Evolutionary conservation across 2,888 invertebrate species (phyloP).

Genomic region (Psylliodes chrysocephalus): DNA sequence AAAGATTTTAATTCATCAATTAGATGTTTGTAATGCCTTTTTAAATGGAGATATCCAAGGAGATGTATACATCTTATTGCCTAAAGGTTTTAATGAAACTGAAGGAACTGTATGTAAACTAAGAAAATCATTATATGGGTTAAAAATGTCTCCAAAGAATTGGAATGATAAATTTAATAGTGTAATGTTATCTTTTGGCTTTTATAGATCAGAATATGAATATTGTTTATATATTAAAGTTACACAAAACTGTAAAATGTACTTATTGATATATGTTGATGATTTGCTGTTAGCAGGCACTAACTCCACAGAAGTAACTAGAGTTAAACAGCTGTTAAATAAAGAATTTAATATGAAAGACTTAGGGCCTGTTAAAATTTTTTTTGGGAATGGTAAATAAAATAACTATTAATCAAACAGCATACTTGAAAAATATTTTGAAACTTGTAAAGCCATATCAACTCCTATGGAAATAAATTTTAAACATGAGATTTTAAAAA

Average conservation of each 20-base stretch:
- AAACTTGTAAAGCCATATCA: slow-evolving; percentile 23
- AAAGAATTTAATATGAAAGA: too few relatives aligned
- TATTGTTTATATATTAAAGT: slow-evolving; percentile 28
- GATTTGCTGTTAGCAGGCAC: slow-evolving; percentile 24
- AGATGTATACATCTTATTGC: slow-evolving; percentile 26
- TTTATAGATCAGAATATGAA: slow-evolving; percentile 26
- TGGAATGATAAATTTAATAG: slow-evolving; percentile 42
- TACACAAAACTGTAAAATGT: not conserved
- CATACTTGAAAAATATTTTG: slow-evolving; percentile 30
- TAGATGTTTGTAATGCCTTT: slow-evolving; percentile 35
- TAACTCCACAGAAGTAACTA: slow-evolving; percentile 19
- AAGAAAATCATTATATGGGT: too few relatives aligned
- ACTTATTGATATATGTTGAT: slow-evolving; percentile 31
- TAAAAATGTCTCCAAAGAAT: slow-evolving; percentile 35
- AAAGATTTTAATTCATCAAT: slow-evolving; percentile 19
- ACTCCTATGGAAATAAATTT: slow-evolving; percentile 34
- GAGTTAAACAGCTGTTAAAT: slow-evolving; percentile 22
- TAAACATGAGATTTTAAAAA: slow-evolving; percentile 15
- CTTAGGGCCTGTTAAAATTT: slow-evolving; percentile 18
- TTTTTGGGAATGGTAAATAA: slow-evolving; percentile 34
- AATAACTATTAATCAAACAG: slow-evolving; percentile 25
- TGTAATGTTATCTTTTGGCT: slow-evolving; percentile 25
- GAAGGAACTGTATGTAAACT: too few relatives aligned
- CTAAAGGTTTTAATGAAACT: slow-evolving; percentile 15
- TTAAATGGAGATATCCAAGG: too few relatives aligned